Conservation (phyloP, 2,888 invertebrate species). For the Heteropelma amictum region DNA sequence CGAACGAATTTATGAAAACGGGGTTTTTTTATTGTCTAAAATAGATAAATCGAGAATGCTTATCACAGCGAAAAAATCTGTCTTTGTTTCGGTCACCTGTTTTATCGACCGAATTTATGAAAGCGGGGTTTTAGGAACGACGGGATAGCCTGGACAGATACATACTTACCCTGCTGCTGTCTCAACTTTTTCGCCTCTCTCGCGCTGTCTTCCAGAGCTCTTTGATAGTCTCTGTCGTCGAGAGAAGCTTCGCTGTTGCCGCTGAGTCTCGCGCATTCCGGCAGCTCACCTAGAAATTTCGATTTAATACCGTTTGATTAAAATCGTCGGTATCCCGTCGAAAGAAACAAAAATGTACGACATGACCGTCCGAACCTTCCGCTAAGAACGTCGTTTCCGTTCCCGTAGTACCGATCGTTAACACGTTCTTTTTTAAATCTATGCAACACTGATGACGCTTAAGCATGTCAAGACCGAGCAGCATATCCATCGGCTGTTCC, state of each 20-base stretch:
- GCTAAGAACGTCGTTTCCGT: slow-evolving; percentile 93
- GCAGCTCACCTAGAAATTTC: slow-evolving; percentile 79
- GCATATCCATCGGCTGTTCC: slow-evolving; percentile 99
- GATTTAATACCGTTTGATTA: not conserved
- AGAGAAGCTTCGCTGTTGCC: slow-evolving; percentile 84
- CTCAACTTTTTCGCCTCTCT: slow-evolving; percentile 70
- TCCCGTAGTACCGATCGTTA: slow-evolving; percentile 96
- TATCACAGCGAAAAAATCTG: not conserved
- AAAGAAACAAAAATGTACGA: not conserved
- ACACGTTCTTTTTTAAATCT: slow-evolving; percentile 91
- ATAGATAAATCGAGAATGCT: not conserved
- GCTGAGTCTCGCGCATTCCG: slow-evolving; percentile 90
- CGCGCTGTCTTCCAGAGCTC: slow-evolving; percentile 86
- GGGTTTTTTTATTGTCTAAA: not conserved
- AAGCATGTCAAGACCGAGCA: slow-evolving; percentile 97
- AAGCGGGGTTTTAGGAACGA: slow-evolving; percentile 37
- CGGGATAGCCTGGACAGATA: slow-evolving; percentile 61
- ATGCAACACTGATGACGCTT: slow-evolving; percentile 98
- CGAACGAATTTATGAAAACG: not conserved
- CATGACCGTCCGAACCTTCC: slow-evolving; percentile 80
- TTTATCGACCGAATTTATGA: not conserved
- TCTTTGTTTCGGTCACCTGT: not conserved
- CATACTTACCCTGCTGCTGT: slow-evolving; percentile 69
- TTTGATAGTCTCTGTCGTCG: slow-evolving; percentile 85
- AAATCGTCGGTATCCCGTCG: not conserved